A percentile compares a stretch with the other conserved stretches of the same genome.
Evolutionary conservation across 2,113 vertebrate genomes (phyloP).

Genomic region (Pituophis catenifer): DNA sequence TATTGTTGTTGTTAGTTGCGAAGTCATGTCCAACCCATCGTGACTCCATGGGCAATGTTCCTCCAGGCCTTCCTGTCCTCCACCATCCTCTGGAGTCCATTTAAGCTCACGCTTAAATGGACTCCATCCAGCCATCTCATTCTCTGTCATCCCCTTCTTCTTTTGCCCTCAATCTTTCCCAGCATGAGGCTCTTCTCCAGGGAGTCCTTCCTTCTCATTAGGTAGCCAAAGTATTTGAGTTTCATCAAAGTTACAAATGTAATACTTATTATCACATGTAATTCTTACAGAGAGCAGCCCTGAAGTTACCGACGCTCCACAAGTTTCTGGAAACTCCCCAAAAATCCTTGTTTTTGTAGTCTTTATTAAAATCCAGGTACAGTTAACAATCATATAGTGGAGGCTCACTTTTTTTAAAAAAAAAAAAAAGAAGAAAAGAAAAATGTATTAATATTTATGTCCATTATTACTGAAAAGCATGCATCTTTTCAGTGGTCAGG

Average conservation of each 20-base stretch:
- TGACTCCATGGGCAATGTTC: too few relatives aligned
- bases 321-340: conserved; percentile 27
- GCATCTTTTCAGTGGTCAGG: conserved; percentile 60
- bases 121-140: too few relatives aligned
- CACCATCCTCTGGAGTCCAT: too few relatives aligned
- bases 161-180: too few relatives aligned
- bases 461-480: conserved; percentile 56
- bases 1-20: neutral
- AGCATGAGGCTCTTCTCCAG: too few relatives aligned
- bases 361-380: conserved; percentile 52
- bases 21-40: too few relatives aligned
- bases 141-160: too few relatives aligned
- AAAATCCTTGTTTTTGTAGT: conserved; percentile 4
- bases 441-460: conserved; percentile 63
- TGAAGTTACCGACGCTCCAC: conserved; percentile 5
- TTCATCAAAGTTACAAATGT: conserved; percentile 12
- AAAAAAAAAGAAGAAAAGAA: conserved; percentile 23
- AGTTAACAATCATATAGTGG: conserved; percentile 40
- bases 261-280: conserved; percentile 17
- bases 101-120: too few relatives aligned
- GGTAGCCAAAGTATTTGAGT: too few relatives aligned
- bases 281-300: conserved; percentile 17
- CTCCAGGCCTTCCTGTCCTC: too few relatives aligned
- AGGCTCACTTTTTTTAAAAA: conserved; percentile 28
- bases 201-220: too few relatives aligned